Evolutionary conservation across 2,113 vertebrate species (phyloP).

Genomic region (Stercorarius parasiticus): DNA sequence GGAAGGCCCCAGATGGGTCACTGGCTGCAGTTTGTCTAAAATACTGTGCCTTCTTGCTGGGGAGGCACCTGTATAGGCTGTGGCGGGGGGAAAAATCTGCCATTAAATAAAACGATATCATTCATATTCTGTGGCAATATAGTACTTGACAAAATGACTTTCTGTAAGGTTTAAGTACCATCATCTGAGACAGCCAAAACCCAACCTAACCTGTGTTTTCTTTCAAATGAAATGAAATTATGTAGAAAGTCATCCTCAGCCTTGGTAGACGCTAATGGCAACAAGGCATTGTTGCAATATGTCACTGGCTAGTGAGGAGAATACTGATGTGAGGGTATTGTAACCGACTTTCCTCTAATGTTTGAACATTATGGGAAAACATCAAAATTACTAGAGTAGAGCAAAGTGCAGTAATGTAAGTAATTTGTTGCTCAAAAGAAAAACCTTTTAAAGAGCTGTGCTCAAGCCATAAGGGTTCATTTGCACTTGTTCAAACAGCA

Average conservation of each 20-base stretch:
- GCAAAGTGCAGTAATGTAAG: constrained; percentile 36
- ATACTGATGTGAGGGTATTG: not conserved
- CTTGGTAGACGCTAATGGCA: not conserved
- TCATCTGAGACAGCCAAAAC: not conserved
- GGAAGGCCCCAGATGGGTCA: not conserved
- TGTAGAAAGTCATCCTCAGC: not conserved
- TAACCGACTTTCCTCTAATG: not conserved
- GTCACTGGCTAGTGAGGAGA: not conserved
- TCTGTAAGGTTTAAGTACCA: not conserved
- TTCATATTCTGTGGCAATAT: not conserved
- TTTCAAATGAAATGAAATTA: constrained; percentile 11
- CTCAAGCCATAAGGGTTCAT: constrained; percentile 44
- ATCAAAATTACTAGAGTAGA: constrained; percentile 2
- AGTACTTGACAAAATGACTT: not conserved
- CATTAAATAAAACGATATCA: not conserved
- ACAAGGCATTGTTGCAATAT: not conserved
- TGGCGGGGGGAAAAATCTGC: not conserved
- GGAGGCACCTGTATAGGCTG: not conserved
- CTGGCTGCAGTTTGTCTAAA: not conserved
- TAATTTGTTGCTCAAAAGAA: constrained; percentile 44
- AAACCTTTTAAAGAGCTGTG: constrained; percentile 45
- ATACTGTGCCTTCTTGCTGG: not conserved
- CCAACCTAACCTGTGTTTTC: not conserved
- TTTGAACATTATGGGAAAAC: constrained; percentile 26
- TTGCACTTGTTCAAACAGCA: constrained; percentile 38